Evolutionary conservation across 2,888 invertebrate species (phyloP).

Genomic region (Gerris lacustris): DNA sequence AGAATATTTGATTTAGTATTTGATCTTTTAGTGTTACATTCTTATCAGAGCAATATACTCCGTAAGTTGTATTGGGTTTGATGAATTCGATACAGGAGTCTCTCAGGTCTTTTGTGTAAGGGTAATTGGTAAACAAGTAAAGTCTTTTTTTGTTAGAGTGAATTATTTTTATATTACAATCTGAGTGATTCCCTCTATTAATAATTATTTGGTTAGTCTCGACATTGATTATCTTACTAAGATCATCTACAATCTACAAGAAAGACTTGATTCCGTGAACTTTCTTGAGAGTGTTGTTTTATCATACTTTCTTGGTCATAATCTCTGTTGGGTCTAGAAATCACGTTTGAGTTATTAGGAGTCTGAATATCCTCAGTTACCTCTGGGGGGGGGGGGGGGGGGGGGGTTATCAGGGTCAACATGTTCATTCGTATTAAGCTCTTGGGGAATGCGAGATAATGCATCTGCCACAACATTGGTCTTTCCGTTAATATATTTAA

Average conservation of each 20-base stretch:
- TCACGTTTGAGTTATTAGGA: not conserved
- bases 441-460: slow-evolving; percentile 8
- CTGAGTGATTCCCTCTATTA: slow-evolving; percentile 3
- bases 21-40: not conserved
- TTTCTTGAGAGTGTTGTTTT: slow-evolving; percentile 10
- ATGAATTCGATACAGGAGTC: not conserved
- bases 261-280: not conserved
- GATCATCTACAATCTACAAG: not conserved
- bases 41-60: slow-evolving; percentile 9
- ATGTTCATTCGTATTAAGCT: not conserved
- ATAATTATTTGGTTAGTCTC: slow-evolving; percentile 7
- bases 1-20: slow-evolving; percentile 7
- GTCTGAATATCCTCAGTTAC: not conserved
- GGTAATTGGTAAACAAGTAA: not conserved
- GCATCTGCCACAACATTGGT: slow-evolving; percentile 16
- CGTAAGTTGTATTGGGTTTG: slow-evolving; percentile 9
- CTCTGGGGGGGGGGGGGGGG: not conserved
- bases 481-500: slow-evolving; percentile 10
- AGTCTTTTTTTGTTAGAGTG: slow-evolving; percentile 8
- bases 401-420: not conserved
- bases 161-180: not conserved
- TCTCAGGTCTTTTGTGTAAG: not conserved
- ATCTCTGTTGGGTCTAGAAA: not conserved
- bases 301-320: not conserved
- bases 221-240: not conserved